Base-by-base conservation (phyloP, 1,140 invertebrate genomes). In the Pachyrhynchus sulphureomaculatus region DNA sequence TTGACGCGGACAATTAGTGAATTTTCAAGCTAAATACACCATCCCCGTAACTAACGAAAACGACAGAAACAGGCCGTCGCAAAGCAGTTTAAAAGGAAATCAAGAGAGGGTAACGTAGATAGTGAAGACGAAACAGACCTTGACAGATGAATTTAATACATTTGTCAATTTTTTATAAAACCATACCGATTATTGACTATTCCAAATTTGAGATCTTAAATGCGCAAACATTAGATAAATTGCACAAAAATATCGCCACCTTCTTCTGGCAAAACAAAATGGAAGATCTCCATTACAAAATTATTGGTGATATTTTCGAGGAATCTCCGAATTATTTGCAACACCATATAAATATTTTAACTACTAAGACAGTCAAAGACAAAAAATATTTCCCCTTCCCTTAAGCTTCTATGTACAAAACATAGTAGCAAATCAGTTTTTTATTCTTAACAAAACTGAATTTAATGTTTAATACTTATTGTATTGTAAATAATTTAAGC, bases 211-310 rank as follows among this genome's bases (percentile, higher is more conserved):
- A 56, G 41, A 39, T 29, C 39, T 55, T 21, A 6, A 56, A 62
- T 44, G 4, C 26, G 2, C 51, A 62, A 24, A 18, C 55, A 34
- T 32, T 62, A 49, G 52, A 62, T 18, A 48, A 55, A 48, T 18
- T 4, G n/a, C 29, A 62, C 26, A 55, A 62, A 51, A 56, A 62
- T 29, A 56, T 62, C 33, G n/a, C 49, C 5, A 56, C 42, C 4
- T 37, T 62, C 37, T 49, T 62, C 13, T 24, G 34, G 21, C 42
- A 62, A 42, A 62, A 62, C 17, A 63, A 63, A 34, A 4, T 57
- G 5, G 15, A 56, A 44, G 47, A 57, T 29, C 5, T 63, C 23
- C 54, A 63, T 18, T 4, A 63, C 4, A 52, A 41, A 51, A 63
- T 63, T n/a, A 42, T 63, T 2, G 20, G 45, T 20, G 13, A 48